Evolutionary conservation across 2,113 vertebrate genomes (phyloP).

Genomic region (Hippocampus mohnikei): DNA sequence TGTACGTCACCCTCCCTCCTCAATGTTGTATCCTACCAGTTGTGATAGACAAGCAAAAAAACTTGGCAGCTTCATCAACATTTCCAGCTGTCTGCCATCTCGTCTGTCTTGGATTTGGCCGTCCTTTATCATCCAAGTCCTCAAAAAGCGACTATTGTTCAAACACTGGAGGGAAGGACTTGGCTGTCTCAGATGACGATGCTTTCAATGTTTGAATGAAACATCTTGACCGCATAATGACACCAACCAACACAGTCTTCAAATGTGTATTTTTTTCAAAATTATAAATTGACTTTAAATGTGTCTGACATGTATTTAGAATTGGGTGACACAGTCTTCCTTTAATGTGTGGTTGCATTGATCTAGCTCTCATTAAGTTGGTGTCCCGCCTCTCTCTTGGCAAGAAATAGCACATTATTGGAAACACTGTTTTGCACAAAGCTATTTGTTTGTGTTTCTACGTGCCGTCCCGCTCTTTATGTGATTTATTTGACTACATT

Average conservation of each 20-base stretch:
- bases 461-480: slow-evolving; percentile 52
- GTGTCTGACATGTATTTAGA: slow-evolving; percentile 59
- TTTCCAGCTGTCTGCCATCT: slow-evolving; percentile 12
- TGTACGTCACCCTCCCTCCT: neutral
- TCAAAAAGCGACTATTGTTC: slow-evolving; percentile 62
- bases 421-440: slow-evolving; percentile 54
- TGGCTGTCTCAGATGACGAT: slow-evolving; percentile 26
- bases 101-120: neutral
- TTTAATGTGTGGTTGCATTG: slow-evolving; percentile 6
- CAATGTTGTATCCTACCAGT: neutral
- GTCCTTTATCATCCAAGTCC: slow-evolving; percentile 22
- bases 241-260: slow-evolving; percentile 44
- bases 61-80: slow-evolving; percentile 6
- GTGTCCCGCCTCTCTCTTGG: slow-evolving; percentile 10
- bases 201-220: slow-evolving; percentile 49
- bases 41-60: slow-evolving; percentile 3
- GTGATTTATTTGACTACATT: slow-evolving; percentile 68
- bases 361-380: slow-evolving; percentile 14
- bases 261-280: slow-evolving; percentile 43
- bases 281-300: slow-evolving; percentile 49
- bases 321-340: slow-evolving; percentile 37
- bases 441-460: slow-evolving; percentile 69
- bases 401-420: slow-evolving; percentile 20
- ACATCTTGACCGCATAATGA: slow-evolving; percentile 67
- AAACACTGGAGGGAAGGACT: slow-evolving; percentile 41